These are phyloP conservation scores for Berghia stephanieae DNA, from an alignment of 1,140 invertebrate species.

Conservation along the genomic window DNA sequence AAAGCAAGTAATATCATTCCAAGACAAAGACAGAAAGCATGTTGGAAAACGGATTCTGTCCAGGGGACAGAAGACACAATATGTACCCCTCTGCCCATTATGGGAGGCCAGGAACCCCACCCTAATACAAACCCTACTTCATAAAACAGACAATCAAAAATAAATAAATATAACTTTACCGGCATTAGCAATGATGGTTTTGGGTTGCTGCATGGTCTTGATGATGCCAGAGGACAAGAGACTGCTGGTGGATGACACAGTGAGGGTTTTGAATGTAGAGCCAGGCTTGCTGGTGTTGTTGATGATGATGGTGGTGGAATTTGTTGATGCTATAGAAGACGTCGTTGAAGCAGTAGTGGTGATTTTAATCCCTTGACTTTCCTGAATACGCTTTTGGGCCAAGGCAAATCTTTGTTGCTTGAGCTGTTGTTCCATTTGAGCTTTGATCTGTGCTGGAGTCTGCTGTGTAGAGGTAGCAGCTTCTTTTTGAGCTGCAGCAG, in stretches of 20 bases:
- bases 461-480: slow-evolving; percentile 32
- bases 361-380: slow-evolving; percentile 52
- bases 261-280: slow-evolving; percentile 40
- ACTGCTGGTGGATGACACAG: slow-evolving; percentile 40
- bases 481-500: slow-evolving; percentile 18
- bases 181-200: slow-evolving; percentile 45
- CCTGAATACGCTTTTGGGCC: slow-evolving; percentile 79
- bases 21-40: no score
- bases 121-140: no score
- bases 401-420: slow-evolving; percentile 85
- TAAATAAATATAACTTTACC: slow-evolving; percentile 18
- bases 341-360: slow-evolving; percentile 38
- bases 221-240: slow-evolving; percentile 51
- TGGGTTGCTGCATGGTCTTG: slow-evolving; percentile 54
- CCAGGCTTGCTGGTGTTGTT: slow-evolving; percentile 36
- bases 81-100: no score
- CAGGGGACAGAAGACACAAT: no score
- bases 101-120: no score
- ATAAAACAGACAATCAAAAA: not conserved
- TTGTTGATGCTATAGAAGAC: slow-evolving; percentile 29
- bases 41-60: no score
- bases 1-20: no score
- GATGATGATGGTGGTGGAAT: slow-evolving; percentile 46
- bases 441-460: slow-evolving; percentile 82
- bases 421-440: slow-evolving; percentile 89